These are phyloP conservation scores for Schizopygopsis malacanthus DNA, from an alignment of 2,797 vertebrate genomes.

Conservation along the genomic window DNA sequence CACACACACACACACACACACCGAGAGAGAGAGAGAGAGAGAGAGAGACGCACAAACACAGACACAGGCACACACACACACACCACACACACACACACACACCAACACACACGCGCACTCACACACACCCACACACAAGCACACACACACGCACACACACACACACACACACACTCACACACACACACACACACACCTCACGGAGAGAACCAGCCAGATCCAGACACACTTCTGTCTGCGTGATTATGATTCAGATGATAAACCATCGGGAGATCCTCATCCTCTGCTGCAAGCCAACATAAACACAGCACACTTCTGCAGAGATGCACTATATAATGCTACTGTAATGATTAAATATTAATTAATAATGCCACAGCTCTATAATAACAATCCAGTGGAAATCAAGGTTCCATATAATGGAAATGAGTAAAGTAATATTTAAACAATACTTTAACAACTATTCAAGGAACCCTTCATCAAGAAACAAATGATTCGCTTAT, in stretches of 20 bases:
- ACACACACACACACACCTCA: neutral
- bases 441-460: neutral
- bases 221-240: neutral
- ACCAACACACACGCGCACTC: too few species aligned
- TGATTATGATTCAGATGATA: neutral
- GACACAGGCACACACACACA: too few species aligned
- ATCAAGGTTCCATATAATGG: neutral
- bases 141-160: too few species aligned
- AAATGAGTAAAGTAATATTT: neutral
- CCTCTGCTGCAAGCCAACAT: neutral
- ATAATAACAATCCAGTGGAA: neutral
- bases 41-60: too few species aligned
- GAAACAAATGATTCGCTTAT: neutral
- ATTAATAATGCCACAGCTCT: neutral
- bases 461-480: neutral
- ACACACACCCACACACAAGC: too few species aligned
- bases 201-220: neutral
- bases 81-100: too few species aligned
- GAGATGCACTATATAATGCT: neutral
- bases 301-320: neutral
- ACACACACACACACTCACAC: too few species aligned
- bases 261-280: neutral
- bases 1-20: neutral
- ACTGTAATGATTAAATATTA: neutral
- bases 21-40: slow-evolving; percentile 1